These are phyloP conservation scores for Clarias magur DNA, from an alignment of 2,113 vertebrate genomes.

Conservation along the genomic window DNA sequence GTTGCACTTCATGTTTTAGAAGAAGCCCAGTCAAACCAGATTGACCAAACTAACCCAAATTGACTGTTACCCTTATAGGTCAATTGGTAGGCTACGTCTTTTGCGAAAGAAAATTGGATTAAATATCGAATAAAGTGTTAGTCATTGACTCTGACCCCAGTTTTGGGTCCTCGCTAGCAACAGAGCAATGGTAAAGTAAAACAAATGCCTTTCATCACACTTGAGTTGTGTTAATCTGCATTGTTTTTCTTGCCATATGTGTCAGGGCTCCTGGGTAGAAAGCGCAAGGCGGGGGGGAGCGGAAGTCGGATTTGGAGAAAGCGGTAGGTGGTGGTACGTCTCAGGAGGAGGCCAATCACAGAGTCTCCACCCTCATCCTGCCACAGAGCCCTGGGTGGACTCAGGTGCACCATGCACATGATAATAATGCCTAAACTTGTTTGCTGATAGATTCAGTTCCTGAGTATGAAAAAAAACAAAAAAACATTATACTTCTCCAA, in stretches of 20 bases:
- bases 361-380: constrained; percentile 66
- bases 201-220: constrained; percentile 81
- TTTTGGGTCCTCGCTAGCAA: constrained; percentile 45
- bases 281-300: background rate
- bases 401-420: constrained; percentile 73
- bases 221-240: constrained; percentile 73
- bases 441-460: constrained; percentile 36
- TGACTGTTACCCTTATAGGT: background rate
- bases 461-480: constrained; percentile 19
- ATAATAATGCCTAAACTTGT: constrained; percentile 65
- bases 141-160: constrained; percentile 23
- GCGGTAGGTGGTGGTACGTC: constrained; percentile 67
- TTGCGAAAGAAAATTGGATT: constrained; percentile 11
- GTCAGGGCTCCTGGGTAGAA: constrained; percentile 59
- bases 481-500: constrained; percentile 3
- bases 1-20: background rate
- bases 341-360: constrained; percentile 75
- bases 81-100: background rate
- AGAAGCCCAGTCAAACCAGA: background rate
- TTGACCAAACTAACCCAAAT: constrained; percentile 3
- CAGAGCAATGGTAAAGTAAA: constrained; percentile 77
- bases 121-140: background rate
- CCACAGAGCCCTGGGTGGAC: constrained; percentile 69
- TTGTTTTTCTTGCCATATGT: constrained; percentile 49
- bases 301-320: constrained; percentile 54